Percentiles rank a stretch among this genome's conserved stretches.
Evolutionary conservation across 2,113 vertebrate genomes (phyloP).

Genomic region (Noturus placidus): DNA sequence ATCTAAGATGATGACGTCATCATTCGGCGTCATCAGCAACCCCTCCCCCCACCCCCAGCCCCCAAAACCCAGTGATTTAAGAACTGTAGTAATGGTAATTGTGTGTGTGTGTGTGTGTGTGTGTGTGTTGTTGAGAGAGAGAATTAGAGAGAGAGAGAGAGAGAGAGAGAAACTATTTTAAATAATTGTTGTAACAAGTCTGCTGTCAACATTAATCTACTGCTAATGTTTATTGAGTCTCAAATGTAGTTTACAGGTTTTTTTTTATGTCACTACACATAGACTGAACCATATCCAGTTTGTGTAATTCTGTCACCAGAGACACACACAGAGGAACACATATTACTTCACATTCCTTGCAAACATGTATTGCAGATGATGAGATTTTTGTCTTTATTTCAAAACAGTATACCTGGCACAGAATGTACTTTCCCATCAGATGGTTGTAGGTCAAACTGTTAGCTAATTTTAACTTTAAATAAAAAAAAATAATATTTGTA

Average conservation of each 20-base stretch:
- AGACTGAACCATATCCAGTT: neutral
- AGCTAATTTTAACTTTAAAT: neutral
- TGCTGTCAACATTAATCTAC: neutral
- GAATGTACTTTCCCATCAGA: neutral
- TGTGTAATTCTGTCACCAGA: neutral
- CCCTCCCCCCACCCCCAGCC: too few species aligned
- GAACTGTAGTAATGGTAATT: too few species aligned
- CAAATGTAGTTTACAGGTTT: neutral
- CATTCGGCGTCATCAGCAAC: too few species aligned
- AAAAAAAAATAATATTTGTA: neutral
- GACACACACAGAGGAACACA: conserved; percentile 8
- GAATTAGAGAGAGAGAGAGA: too few species aligned
- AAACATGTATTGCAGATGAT: conserved; percentile 10
- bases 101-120: neutral
- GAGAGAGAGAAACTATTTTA: neutral
- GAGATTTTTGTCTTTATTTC: neutral
- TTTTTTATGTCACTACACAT: neutral
- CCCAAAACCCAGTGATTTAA: too few species aligned
- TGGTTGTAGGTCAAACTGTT: neutral
- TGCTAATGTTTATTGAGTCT: neutral
- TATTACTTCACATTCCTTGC: conserved; percentile 17
- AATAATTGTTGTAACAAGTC: neutral
- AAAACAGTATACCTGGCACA: neutral
- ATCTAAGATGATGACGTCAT: too few species aligned
- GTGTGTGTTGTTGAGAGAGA: too few species aligned